These are phyloP conservation scores for Arrhopalites spinosus DNA, from an alignment of 2,888 invertebrate genomes.

Conservation along the genomic window DNA sequence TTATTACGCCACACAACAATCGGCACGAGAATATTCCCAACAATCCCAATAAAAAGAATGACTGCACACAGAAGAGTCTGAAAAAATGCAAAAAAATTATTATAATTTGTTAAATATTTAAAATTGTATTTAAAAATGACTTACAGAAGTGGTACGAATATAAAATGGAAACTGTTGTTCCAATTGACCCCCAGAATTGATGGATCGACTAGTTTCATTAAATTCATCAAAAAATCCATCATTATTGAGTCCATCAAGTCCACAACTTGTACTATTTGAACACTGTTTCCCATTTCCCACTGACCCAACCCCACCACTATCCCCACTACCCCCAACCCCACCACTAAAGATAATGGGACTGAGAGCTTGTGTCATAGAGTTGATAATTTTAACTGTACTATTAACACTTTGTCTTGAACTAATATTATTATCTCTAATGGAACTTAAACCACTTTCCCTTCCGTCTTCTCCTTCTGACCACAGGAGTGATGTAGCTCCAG, in stretches of 20 bases:
- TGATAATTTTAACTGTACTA: slow-evolving; percentile 15
- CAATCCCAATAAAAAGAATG: slow-evolving; percentile 86
- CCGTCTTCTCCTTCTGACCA: neutral
- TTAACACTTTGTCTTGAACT: slow-evolving; percentile 12
- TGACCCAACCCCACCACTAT: neutral
- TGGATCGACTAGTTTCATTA: neutral
- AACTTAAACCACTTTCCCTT: neutral
- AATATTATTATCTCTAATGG: slow-evolving; percentile 5
- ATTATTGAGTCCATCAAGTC: neutral
- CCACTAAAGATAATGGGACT: neutral
- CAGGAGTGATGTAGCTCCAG: neutral
- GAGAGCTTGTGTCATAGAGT: slow-evolving; percentile 24
- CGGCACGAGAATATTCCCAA: slow-evolving; percentile 92
- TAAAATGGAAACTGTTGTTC: slow-evolving; percentile 73
- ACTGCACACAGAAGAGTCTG: slow-evolving; percentile 86
- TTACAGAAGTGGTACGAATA: slow-evolving; percentile 83
- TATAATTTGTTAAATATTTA: too few relatives aligned
- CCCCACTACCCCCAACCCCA: neutral
- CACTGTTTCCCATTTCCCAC: neutral
- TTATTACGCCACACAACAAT: slow-evolving; percentile 89
- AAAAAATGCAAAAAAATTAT: too few relatives aligned
- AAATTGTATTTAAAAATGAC: too few relatives aligned
- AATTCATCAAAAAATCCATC: neutral
- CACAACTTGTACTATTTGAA: neutral
- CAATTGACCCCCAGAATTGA: neutral